Conservation (phyloP, 1,140 invertebrate species). For the Heliothis subflexa region DNA sequence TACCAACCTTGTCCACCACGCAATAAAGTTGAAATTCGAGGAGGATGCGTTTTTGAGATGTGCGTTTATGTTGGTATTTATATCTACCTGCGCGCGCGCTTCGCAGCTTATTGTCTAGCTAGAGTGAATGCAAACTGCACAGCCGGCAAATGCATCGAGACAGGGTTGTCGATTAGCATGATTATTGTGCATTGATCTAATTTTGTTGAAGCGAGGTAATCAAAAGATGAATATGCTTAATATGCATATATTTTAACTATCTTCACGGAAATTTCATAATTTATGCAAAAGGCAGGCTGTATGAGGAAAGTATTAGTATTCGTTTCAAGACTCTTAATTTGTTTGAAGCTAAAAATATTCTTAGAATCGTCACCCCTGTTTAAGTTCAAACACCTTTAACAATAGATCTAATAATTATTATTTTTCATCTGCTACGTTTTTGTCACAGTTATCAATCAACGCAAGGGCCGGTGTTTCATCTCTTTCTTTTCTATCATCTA, state of each 20-base stretch:
- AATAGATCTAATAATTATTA: conserved; percentile 86
- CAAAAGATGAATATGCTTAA: not conserved
- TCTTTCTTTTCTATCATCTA: conserved; percentile 55
- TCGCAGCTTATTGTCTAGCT: conserved; percentile 80
- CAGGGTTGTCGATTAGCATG: conserved; percentile 68
- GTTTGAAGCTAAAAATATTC: conserved; percentile 23
- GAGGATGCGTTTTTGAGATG: conserved; percentile 1
- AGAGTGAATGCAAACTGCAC: conserved; percentile 75
- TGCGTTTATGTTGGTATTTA: conserved; percentile 48
- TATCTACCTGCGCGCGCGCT: conserved; percentile 78
- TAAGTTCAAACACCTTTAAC: conserved; percentile 80
- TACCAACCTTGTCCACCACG: conserved; percentile 45
- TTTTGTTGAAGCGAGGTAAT: not conserved
- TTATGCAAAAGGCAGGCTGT: no score
- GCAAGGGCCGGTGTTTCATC: conserved; percentile 68
- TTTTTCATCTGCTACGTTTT: conserved; percentile 86
- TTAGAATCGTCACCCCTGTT: conserved; percentile 70
- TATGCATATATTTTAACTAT: no score
- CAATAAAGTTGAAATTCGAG: conserved; percentile 52
- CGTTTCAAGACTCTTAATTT: conserved; percentile 14
- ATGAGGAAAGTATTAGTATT: no score
- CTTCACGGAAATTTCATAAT: no score
- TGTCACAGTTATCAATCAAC: conserved; percentile 87
- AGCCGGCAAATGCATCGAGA: conserved; percentile 69
- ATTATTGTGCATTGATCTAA: conserved; percentile 10